Evolutionary conservation across 2,797 vertebrate species (phyloP), one percentile per base, ranked within the genome.

Genomic region (Pogoniulus pusillus): DNA sequence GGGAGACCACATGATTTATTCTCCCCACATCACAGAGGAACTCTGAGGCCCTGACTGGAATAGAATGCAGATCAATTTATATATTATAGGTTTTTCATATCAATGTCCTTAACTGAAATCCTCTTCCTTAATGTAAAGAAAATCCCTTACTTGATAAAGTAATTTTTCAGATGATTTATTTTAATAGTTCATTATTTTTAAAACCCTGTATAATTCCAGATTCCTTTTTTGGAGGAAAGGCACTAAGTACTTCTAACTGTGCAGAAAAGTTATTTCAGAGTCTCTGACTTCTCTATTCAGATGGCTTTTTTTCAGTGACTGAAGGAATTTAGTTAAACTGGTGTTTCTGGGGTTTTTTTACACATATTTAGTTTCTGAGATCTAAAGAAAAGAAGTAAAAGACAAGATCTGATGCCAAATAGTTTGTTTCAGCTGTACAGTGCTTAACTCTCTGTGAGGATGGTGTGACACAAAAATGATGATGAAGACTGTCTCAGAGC

Each of bases 201-300:
- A 77, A 87, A 19, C 2, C 4, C 8, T 0, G 0, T 73, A 23
- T 43, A 66, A 37, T 4, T 82, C 47, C 29, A 58, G 6, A 55
- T 8, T 82, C 12, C 0, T 34, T 83, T 29, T 6, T 2, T 3
- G 10, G 7, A 53, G 23, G 8, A 29, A 2, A 1, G 15, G 27
- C 4, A 63, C 79, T 13, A 76, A 3, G 10, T 70, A 53, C 70
- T 47, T 73, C 90, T 72, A 59, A 27, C 17, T 24, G 3, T 81
- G 9, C 30, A 76, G 17, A 57, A 12, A 91, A 73, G 2, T 1
- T 2, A 2, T 47, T 53, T 62, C n/a, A 62, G 4, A 35, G 9
- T 34, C 17, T 53, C 29, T 71, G 18, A 71, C 5, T 65, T 82
- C 8, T 47, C 37, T 68, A 84, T 65, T 62, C 37, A 24, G 34